A percentile compares a stretch with the other conserved stretches of the same genome.
Evolutionary conservation across 2,113 vertebrate species (phyloP).

Genomic region (Nothocercus nigrocapillus): DNA sequence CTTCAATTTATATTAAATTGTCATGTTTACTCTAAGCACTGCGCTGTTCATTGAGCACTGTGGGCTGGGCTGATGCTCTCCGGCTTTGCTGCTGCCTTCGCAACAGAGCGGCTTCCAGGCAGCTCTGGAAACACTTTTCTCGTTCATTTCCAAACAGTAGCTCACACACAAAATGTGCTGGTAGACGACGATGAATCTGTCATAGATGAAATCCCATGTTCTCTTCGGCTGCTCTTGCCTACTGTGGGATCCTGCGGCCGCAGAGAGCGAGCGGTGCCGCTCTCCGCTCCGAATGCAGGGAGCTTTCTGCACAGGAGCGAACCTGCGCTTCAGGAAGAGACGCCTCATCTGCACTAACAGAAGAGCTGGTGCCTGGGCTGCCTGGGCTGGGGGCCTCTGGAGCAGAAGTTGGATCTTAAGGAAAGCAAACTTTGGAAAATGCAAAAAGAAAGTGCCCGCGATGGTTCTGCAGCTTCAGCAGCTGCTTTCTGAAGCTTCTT

Average conservation of each 20-base stretch:
- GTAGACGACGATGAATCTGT: accelerated
- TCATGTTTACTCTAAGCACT: neutral
- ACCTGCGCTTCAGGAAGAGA: neutral
- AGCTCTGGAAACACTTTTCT: neutral
- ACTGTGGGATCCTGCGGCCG: accelerated
- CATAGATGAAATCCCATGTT: neutral
- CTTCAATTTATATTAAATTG: neutral
- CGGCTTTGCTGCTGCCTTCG: neutral
- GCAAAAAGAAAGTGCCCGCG: neutral
- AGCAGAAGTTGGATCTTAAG: neutral
- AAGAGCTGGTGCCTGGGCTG: neutral
- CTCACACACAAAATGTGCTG: accelerated
- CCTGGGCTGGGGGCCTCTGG: neutral
- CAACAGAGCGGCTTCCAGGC: neutral
- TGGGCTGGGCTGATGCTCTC: neutral
- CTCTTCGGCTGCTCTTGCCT: neutral
- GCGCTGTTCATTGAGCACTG: neutral
- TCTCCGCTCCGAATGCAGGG: neutral
- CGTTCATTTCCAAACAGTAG: neutral
- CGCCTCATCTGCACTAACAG: neutral
- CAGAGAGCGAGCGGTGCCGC: neutral
- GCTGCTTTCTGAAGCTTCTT: neutral
- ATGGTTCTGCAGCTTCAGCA: neutral
- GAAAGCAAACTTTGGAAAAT: neutral
- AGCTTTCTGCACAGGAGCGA: neutral